Percentiles rank a stretch among this genome's conserved stretches.
These are phyloP conservation scores for Oreochromis aureus DNA, from an alignment of 2,113 vertebrate genomes.

Conservation along the genomic window DNA sequence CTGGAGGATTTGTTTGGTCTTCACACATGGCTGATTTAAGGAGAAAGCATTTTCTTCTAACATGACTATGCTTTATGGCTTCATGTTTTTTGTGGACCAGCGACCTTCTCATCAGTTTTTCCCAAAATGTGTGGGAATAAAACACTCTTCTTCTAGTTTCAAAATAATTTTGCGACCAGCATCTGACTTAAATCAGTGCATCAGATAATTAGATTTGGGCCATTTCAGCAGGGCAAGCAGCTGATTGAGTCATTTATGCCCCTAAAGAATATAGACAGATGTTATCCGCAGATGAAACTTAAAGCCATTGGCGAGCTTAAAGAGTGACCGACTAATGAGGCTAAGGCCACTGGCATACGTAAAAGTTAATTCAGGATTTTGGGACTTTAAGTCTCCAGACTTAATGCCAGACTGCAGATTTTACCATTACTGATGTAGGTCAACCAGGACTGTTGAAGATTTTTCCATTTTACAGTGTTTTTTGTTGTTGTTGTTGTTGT, in stretches of 20 bases:
- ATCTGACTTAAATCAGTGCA: neutral
- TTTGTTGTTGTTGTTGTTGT: neutral
- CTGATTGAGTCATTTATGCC: neutral
- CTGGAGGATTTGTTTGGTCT: neutral
- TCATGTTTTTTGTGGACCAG: neutral
- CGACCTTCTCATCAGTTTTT: neutral
- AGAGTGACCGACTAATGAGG: neutral
- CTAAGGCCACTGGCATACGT: neutral
- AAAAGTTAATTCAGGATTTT: conserved; percentile 33
- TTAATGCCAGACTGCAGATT: conserved; percentile 12
- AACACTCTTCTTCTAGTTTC: neutral
- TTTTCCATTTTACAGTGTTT: neutral
- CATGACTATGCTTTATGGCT: neutral
- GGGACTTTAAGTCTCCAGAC: neutral
- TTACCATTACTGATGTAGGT: conserved; percentile 20
- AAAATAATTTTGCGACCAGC: neutral
- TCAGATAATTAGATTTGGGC: neutral
- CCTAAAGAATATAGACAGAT: conserved; percentile 22
- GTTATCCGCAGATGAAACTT: conserved; percentile 17
- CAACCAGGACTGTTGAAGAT: neutral
- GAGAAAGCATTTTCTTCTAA: neutral
- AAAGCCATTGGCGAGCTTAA: conserved; percentile 19
- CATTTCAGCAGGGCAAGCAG: neutral
- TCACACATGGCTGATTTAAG: neutral
- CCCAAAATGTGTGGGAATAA: neutral